Evolutionary conservation across 2,113 vertebrate genomes (phyloP).

Genomic region (Nymphicus hollandicus): DNA sequence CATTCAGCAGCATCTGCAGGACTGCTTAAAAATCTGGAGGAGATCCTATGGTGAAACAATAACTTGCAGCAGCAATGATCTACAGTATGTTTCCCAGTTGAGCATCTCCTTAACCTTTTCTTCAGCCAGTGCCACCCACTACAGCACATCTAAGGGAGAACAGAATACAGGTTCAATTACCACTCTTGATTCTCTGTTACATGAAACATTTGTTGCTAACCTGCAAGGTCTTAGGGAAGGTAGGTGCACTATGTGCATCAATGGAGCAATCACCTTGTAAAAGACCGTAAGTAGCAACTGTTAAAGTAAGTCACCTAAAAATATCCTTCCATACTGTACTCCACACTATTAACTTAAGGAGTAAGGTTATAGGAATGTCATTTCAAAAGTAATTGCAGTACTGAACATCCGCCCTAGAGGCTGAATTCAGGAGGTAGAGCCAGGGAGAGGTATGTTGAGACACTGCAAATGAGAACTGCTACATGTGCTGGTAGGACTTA

Average conservation of each 20-base stretch:
- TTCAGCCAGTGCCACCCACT: not conserved
- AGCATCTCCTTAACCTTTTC: not conserved
- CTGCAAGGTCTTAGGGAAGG: not conserved
- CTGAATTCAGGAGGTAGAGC: not conserved
- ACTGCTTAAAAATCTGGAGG: not conserved
- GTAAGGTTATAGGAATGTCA: not conserved
- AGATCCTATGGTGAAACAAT: not conserved
- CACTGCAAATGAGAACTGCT: not conserved
- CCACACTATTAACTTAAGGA: not conserved
- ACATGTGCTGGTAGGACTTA: not conserved
- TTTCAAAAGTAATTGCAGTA: not conserved
- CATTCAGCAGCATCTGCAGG: not conserved
- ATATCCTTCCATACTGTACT: not conserved
- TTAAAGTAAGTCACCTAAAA: not conserved
- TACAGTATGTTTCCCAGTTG: rapidly evolving
- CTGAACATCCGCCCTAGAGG: not conserved
- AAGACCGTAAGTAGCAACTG: not conserved
- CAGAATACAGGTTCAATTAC: not conserved
- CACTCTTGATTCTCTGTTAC: not conserved
- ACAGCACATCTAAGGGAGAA: not conserved
- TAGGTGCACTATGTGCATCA: not conserved
- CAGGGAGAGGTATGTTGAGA: not conserved
- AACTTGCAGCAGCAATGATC: not conserved
- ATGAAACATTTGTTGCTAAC: not conserved
- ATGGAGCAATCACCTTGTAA: not conserved